These are phyloP conservation scores for Zaprionus ghesquierei DNA, from an alignment of 1,140 invertebrate genomes.

Conservation along the genomic window DNA sequence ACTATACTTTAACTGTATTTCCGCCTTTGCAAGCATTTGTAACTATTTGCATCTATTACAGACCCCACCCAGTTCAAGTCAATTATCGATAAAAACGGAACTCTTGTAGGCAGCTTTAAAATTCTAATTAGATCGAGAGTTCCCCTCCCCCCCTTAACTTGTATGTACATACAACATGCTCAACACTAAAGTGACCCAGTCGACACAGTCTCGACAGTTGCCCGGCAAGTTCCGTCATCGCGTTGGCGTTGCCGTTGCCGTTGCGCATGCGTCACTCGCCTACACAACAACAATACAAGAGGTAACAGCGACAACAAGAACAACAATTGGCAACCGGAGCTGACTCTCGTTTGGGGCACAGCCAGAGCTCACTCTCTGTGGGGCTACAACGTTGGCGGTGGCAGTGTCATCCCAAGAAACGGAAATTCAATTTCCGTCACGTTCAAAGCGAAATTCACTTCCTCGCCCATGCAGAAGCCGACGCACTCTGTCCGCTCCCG, in stretches of 20 bases:
- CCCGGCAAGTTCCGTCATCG: constrained; percentile 23
- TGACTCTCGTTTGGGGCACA: neutral
- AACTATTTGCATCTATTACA: neutral
- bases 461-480: constrained; percentile 49
- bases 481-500: neutral
- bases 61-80: neutral
- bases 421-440: constrained; percentile 79
- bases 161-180: neutral
- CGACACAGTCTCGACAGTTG: constrained; percentile 25
- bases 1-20: neutral
- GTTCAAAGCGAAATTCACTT: constrained; percentile 67
- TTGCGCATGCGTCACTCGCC: constrained; percentile 70
- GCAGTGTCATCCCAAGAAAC: constrained; percentile 73
- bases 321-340: constrained; percentile 31
- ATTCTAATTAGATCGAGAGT: constrained; percentile 28
- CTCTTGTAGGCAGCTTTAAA: constrained; percentile 30
- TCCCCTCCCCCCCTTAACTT: neutral
- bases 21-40: neutral
- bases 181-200: constrained; percentile 9
- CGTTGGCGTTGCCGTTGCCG: constrained; percentile 40
- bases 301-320: constrained; percentile 22
- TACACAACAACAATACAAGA: constrained; percentile 15
- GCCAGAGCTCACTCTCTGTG: neutral
- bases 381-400: constrained; percentile 24
- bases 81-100: constrained; percentile 15